Percentiles rank a stretch among this genome's conserved stretches.
These are phyloP conservation scores for Oenanthe oenanthe DNA, from an alignment of 2,113 vertebrate genomes.

Conservation along the genomic window DNA sequence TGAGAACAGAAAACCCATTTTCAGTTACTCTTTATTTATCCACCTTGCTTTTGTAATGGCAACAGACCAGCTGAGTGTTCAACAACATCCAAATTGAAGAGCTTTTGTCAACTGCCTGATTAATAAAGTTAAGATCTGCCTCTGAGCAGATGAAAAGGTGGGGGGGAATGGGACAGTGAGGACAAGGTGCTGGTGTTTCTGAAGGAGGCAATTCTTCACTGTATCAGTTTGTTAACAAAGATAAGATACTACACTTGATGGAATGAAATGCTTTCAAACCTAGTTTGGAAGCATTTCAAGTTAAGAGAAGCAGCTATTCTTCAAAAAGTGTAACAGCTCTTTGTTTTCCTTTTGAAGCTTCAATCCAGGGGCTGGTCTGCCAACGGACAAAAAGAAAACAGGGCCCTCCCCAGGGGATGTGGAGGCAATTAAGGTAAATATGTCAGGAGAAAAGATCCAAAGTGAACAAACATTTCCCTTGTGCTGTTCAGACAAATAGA, in stretches of 20 bases:
- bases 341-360: conserved; percentile 78
- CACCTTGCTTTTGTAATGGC: neutral
- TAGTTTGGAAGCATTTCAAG: conserved; percentile 73
- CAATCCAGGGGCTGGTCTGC: conserved; percentile 88
- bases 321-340: neutral
- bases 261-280: conserved; percentile 76
- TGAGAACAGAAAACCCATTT: neutral
- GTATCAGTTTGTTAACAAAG: conserved; percentile 94
- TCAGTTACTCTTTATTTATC: neutral
- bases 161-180: neutral
- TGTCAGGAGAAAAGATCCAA: neutral
- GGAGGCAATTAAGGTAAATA: conserved; percentile 93
- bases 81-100: conserved; percentile 19
- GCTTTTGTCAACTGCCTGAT: neutral
- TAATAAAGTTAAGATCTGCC: neutral
- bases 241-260: conserved; percentile 95
- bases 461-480: neutral
- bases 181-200: conserved; percentile 78
- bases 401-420: conserved; percentile 92
- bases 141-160: neutral
- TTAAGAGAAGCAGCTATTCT: conserved; percentile 72
- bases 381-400: conserved; percentile 88
- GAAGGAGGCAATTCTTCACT: conserved; percentile 80
- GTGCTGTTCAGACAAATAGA: neutral
- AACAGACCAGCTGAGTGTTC: neutral